Evolutionary conservation across 2,113 vertebrate genomes (phyloP).

Genomic region (Muscicapa adusta): DNA sequence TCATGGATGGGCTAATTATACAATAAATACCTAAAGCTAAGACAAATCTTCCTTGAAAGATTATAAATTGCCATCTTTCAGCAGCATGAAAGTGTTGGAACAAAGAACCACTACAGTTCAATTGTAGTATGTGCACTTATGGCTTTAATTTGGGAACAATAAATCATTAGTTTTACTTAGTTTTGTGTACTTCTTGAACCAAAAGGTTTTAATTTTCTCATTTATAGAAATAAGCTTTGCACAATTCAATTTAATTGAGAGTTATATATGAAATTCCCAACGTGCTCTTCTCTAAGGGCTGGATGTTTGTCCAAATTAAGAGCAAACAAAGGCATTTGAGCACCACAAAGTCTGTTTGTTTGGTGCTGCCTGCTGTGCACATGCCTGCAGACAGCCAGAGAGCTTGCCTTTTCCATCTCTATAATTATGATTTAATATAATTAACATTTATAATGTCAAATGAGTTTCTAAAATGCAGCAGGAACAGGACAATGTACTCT

Average conservation of each 20-base stretch:
- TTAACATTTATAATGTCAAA: neutral
- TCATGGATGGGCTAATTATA: neutral
- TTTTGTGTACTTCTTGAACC: slow-evolving; percentile 22
- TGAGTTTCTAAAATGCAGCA: neutral
- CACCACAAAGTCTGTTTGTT: slow-evolving; percentile 3
- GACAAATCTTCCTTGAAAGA: neutral
- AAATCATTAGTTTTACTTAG: slow-evolving; percentile 62
- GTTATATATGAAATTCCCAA: slow-evolving; percentile 20
- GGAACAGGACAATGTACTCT: neutral
- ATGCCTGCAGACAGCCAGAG: neutral
- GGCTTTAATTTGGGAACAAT: slow-evolving; percentile 62
- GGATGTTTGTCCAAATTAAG: slow-evolving; percentile 34
- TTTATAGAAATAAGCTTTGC: slow-evolving; percentile 60
- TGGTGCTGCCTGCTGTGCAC: neutral
- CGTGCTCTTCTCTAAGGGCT: slow-evolving; percentile 17
- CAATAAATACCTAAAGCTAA: neutral
- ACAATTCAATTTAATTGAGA: slow-evolving; percentile 52
- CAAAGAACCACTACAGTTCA: slow-evolving; percentile 46
- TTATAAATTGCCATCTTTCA: slow-evolving; percentile 46
- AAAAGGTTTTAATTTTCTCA: slow-evolving; percentile 63
- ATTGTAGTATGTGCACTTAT: neutral
- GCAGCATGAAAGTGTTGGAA: slow-evolving; percentile 23
- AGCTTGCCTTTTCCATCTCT: neutral
- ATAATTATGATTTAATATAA: neutral
- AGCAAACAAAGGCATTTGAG: slow-evolving; percentile 16